phyloP scores from a whole-genome alignment of 2,888 invertebrate species.

The Agelastica alni region DNA sequence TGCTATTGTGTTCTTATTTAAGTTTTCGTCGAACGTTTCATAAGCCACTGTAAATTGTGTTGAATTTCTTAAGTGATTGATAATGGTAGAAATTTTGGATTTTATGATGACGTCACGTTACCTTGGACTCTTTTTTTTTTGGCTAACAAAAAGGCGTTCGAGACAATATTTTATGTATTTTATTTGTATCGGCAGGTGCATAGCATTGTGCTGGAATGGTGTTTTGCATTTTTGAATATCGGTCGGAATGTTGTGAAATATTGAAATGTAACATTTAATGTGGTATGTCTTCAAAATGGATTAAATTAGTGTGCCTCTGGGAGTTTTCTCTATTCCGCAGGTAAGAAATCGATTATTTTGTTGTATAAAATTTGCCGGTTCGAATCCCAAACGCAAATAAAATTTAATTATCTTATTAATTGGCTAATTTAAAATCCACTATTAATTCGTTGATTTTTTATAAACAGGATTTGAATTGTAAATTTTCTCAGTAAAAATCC shows the following conservation, averaged over 20 bases:
- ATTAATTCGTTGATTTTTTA: too few relatives aligned
- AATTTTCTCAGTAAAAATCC: too few relatives aligned
- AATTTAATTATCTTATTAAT: too few relatives aligned
- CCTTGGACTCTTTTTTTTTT: constrained; percentile 52
- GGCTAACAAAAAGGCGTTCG: constrained; percentile 38
- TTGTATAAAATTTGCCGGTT: too few relatives aligned
- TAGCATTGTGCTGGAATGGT: constrained; percentile 8
- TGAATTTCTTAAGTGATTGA: constrained; percentile 10
- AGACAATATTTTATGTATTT: constrained; percentile 8
- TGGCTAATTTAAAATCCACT: too few relatives aligned
- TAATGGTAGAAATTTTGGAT: constrained; percentile 18
- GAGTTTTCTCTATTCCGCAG: not conserved
- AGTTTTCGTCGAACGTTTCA: not conserved
- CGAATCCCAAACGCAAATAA: too few relatives aligned
- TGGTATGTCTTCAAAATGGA: not conserved
- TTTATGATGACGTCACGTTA: constrained; percentile 50
- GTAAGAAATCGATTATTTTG: not conserved
- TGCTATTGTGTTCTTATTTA: constrained; percentile 5
- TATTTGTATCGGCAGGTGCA: constrained; percentile 18
- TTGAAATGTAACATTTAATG: not conserved
- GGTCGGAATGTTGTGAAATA: constrained; percentile 32
- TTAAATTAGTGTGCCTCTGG: not conserved
- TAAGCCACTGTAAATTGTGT: not conserved
- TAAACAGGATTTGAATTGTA: too few relatives aligned
- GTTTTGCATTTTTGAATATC: constrained; percentile 1